Conservation (phyloP, 2,113 vertebrate genomes). For the Morone chrysops region DNA sequence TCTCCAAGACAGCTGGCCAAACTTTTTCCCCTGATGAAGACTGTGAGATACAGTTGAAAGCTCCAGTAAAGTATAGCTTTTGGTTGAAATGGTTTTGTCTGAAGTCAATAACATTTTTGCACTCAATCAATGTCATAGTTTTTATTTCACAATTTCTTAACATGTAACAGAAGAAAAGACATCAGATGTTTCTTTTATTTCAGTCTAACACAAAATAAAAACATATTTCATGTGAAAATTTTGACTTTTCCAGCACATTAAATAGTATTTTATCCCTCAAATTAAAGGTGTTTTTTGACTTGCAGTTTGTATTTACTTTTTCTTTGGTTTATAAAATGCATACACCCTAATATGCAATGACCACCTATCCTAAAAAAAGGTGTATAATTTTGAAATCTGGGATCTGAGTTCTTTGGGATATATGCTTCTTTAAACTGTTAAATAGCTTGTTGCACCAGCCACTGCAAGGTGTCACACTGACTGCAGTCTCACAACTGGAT, state of each 20-base stretch:
- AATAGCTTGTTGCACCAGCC: background rate
- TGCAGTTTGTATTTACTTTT: background rate
- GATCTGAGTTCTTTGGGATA: background rate
- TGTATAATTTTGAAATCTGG: background rate
- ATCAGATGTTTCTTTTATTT: slow-evolving; percentile 20
- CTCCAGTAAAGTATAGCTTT: background rate
- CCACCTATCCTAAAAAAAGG: background rate
- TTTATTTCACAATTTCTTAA: slow-evolving; percentile 61
- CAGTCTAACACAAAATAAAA: slow-evolving; percentile 35
- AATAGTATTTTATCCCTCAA: background rate
- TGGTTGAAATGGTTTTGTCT: background rate
- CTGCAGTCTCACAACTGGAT: slow-evolving; percentile 6
- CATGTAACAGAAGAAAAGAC: slow-evolving; percentile 28
- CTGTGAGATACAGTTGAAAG: background rate
- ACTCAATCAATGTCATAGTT: slow-evolving; percentile 13
- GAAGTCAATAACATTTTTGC: background rate
- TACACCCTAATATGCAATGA: background rate
- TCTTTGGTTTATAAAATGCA: slow-evolving; percentile 2
- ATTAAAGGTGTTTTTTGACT: background rate
- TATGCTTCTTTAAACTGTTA: background rate
- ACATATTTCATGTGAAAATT: background rate
- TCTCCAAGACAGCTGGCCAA: background rate
- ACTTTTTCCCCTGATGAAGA: background rate
- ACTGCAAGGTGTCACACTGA: background rate
- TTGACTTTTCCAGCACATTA: background rate